Base-by-base conservation (phyloP, 2,888 invertebrate genomes). In the Dexiosoma caninum region DNA sequence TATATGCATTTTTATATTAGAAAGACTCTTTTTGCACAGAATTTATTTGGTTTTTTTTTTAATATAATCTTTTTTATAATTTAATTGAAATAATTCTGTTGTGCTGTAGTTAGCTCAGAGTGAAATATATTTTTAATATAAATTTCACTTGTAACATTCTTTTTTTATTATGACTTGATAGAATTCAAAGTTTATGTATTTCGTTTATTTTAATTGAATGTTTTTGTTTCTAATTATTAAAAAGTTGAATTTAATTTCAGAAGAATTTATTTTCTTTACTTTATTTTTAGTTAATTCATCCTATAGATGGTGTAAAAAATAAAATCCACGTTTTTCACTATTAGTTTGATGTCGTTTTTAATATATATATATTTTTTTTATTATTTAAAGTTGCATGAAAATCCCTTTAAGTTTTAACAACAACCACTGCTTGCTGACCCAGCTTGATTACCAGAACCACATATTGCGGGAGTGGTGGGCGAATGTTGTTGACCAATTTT, bases 401-500 rank as follows among this genome's bases (percentile, higher is more conserved):
- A 23, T n/a, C 14, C 40, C 23, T 57, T 51, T 64, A 67, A 83
- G 80, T 78, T 84, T 93, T 95, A 96, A 93, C 96, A 98, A 92
- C 98, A 98, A 89, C 97, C 97, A 84, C 96, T 96, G 84, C 95
- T 95, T 87, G 95, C 95, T 69, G 89, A 87, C 66, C 90, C 90
- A 81, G 95, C 95, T 83, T 95, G 95, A 81, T 94, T 95, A 84
- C 96, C 95, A 79, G 96, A 93, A 16, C 94, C 95, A 59, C 95
- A 93, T 90, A 95, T 91, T 86, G 94, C 94, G 35, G 95, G 94
- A 90, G 94, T 96, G 87, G 95, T 96, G 72, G 97, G 97, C 82
- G 98, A 97, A 92, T 99, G 98, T 91, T 99, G 98, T 82, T 99
- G 98, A 69, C 99, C 99, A 87, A 99, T 97, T 93, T 99, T 99